These are phyloP conservation scores for Orthochromis malagaraziensis DNA, from an alignment of 2,113 vertebrate genomes.

Conservation along the genomic window DNA sequence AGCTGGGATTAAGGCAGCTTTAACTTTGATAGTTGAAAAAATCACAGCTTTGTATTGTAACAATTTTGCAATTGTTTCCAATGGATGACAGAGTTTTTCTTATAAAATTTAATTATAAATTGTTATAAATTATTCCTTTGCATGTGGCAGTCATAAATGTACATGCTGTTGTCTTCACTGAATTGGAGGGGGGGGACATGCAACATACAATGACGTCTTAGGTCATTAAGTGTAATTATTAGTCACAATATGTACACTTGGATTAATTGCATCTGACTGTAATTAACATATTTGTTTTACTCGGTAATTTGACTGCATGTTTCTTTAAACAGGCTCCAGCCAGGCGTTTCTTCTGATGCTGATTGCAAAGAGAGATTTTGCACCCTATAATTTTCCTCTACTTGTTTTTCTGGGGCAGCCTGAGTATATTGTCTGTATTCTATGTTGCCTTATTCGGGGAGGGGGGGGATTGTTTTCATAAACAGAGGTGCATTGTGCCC, in stretches of 20 bases:
- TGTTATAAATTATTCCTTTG: slow-evolving; percentile 18
- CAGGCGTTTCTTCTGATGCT: slow-evolving; percentile 4
- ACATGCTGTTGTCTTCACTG: not conserved
- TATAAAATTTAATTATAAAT: not conserved
- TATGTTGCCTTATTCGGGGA: not conserved
- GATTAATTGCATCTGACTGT: slow-evolving; percentile 28
- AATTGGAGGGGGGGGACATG: not conserved
- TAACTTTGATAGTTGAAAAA: slow-evolving; percentile 75
- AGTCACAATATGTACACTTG: not conserved
- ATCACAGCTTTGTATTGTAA: slow-evolving; percentile 53
- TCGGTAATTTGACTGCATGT: slow-evolving; percentile 6
- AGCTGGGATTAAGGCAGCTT: slow-evolving; percentile 63
- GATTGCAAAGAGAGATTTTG: slow-evolving; percentile 29
- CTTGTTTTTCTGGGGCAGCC: slow-evolving; percentile 6
- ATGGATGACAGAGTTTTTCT: not conserved
- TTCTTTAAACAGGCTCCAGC: slow-evolving; percentile 9
- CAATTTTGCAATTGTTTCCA: slow-evolving; percentile 28
- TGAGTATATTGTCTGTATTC: slow-evolving; percentile 18
- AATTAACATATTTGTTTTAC: slow-evolving; percentile 38
- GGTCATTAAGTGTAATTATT: slow-evolving; percentile 15
- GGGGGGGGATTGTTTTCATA: slow-evolving; percentile 38
- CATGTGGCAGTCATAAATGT: not conserved
- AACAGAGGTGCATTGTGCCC: slow-evolving; percentile 68
- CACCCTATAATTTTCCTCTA: slow-evolving; percentile 11
- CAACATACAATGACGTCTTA: not conserved